A percentile compares a stretch with the other conserved stretches of the same genome.
Evolutionary conservation across 1,140 invertebrate species (phyloP).

Genomic region (Nasonia longicornis): DNA sequence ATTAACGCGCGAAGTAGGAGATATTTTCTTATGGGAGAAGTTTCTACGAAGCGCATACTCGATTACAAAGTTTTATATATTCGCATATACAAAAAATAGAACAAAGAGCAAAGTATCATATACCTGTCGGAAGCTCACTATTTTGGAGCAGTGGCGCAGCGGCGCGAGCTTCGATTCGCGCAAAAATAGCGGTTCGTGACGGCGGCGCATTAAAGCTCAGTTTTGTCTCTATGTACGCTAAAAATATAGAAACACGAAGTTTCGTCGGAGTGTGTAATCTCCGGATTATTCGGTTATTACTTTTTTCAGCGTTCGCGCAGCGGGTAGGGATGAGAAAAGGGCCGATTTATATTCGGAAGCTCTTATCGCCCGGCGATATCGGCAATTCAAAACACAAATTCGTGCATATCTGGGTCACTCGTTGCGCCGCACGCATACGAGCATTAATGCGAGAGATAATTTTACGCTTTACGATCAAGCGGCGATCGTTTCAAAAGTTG

Average conservation of each 20-base stretch:
- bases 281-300: no score
- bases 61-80: no score
- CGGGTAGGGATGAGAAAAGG: background rate
- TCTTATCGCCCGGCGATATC: background rate
- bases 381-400: background rate
- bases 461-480: background rate
- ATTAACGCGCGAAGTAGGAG: no score
- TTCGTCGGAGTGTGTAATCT: background rate
- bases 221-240: no score
- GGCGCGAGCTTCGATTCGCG: background rate
- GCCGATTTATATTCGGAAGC: background rate
- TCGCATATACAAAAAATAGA: no score
- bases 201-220: background rate
- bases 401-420: background rate
- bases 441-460: background rate
- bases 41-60: no score
- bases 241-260: conserved; percentile 1
- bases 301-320: no score
- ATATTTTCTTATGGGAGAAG: no score
- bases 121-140: no score
- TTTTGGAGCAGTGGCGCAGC: background rate
- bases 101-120: no score
- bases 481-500: background rate
- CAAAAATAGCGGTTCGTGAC: background rate
- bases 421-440: background rate